A percentile compares a stretch with the other conserved stretches of the same genome.
Evolutionary conservation across 2,113 vertebrate genomes (phyloP).

Genomic region (Upupa epops): DNA sequence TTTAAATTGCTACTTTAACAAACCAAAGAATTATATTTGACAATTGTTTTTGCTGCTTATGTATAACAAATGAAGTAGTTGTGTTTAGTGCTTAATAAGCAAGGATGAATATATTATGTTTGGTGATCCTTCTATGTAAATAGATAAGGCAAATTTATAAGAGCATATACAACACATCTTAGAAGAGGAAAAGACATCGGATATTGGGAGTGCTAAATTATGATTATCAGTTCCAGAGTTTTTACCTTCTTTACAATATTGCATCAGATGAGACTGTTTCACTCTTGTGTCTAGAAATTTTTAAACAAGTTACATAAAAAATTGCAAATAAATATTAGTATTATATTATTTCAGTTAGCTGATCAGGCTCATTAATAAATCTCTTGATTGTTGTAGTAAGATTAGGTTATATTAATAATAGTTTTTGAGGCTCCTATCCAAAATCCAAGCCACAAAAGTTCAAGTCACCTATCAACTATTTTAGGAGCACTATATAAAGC

Average conservation of each 20-base stretch:
- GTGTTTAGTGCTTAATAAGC: not conserved
- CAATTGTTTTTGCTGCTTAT: not conserved
- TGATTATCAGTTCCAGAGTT: not conserved
- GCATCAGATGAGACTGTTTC: not conserved
- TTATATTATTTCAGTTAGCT: not conserved
- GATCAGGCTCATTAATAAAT: not conserved
- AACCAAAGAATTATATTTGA: not conserved
- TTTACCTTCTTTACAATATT: not conserved
- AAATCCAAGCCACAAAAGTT: not conserved
- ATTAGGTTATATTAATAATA: not conserved
- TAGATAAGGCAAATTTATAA: not conserved
- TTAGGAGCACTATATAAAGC: not conserved
- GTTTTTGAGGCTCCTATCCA: not conserved
- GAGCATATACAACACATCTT: not conserved
- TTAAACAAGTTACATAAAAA: not conserved
- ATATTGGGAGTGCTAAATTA: not conserved
- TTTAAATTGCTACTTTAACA: not conserved
- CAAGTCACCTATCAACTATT: not conserved
- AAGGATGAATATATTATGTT: not conserved
- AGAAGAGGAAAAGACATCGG: not conserved
- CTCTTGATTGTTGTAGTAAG: not conserved
- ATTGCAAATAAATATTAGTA: not conserved
- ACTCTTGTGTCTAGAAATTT: not conserved
- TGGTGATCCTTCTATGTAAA: not conserved
- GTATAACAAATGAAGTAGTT: not conserved